Percentiles rank a stretch among this genome's conserved stretches.
Conservation (phyloP, 1,140 invertebrate genomes). For the Drosophila willistoni region DNA sequence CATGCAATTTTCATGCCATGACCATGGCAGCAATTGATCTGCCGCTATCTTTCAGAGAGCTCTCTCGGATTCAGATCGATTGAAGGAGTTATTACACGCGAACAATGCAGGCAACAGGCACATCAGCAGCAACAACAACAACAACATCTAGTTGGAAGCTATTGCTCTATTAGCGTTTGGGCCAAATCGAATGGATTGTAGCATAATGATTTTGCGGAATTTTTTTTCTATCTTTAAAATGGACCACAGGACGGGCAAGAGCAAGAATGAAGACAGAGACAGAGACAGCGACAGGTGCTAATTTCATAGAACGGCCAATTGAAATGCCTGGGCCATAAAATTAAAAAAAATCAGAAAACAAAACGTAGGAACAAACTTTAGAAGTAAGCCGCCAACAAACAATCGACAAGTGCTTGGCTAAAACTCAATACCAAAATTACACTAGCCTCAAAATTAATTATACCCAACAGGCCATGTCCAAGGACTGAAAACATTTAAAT, state of each 20-base stretch:
- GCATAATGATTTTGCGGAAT: constrained; percentile 81
- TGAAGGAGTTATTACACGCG: constrained; percentile 79
- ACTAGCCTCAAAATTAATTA: constrained; percentile 34
- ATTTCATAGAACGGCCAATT: constrained; percentile 82
- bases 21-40: constrained; percentile 75
- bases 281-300: constrained; percentile 71
- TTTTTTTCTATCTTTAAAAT: constrained; percentile 45
- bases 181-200: constrained; percentile 53
- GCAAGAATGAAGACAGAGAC: constrained; percentile 23
- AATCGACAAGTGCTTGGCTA: constrained; percentile 72
- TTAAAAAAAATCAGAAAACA: constrained; percentile 1
- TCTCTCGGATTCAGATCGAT: constrained; percentile 55
- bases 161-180: constrained; percentile 80
- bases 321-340: constrained; percentile 61
- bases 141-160: constrained; percentile 55
- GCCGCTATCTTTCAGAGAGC: constrained; percentile 37
- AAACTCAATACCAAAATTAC: constrained; percentile 73
- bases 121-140: constrained; percentile 21
- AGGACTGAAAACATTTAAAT: too few relatives aligned
- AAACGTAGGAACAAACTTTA: constrained; percentile 43
- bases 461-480: background rate
- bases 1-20: constrained; percentile 81
- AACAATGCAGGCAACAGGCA: constrained; percentile 58
- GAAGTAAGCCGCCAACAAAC: constrained; percentile 36
- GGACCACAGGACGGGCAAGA: constrained; percentile 53